Evolutionary conservation across 2,797 vertebrate species (phyloP).

Genomic region (Spondyliosoma cantharus): DNA sequence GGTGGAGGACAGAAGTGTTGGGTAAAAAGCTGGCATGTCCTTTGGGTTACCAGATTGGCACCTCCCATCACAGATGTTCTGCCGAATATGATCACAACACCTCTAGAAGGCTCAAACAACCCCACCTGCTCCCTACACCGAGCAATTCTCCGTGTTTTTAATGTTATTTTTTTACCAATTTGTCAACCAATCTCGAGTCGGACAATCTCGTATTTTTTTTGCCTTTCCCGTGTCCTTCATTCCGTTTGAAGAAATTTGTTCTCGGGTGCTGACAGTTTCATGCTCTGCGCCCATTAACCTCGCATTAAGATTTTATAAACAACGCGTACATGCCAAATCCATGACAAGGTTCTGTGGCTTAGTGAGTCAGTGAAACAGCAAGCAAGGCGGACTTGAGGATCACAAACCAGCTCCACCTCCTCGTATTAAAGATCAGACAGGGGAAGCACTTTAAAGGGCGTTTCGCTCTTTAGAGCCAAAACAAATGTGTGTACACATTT

Average conservation of each 20-base stretch:
- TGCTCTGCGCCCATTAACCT: constrained; percentile 40
- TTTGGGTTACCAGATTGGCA: constrained; percentile 59
- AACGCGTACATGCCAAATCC: constrained; percentile 42
- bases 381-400: constrained; percentile 5
- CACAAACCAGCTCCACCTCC: constrained; percentile 29
- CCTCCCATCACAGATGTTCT: constrained; percentile 78
- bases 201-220: not conserved
- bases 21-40: constrained; percentile 58
- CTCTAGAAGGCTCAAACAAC: constrained; percentile 55
- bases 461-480: not conserved
- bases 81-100: constrained; percentile 68
- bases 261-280: not conserved
- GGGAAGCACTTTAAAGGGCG: not conserved
- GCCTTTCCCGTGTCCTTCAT: not conserved
- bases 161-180: constrained; percentile 23
- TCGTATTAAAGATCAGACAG: constrained; percentile 19
- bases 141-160: constrained; percentile 7
- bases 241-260: not conserved
- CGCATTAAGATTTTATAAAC: constrained; percentile 32
- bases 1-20: constrained; percentile 28
- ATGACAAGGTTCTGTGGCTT: constrained; percentile 47
- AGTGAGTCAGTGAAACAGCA: constrained; percentile 27
- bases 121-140: constrained; percentile 38
- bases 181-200: constrained; percentile 7
- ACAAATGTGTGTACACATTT: not conserved